A percentile compares a stretch with the other conserved stretches of the same genome.
These are phyloP conservation scores for Eupithecia subumbrata DNA, from an alignment of 2,888 invertebrate genomes.

Conservation along the genomic window DNA sequence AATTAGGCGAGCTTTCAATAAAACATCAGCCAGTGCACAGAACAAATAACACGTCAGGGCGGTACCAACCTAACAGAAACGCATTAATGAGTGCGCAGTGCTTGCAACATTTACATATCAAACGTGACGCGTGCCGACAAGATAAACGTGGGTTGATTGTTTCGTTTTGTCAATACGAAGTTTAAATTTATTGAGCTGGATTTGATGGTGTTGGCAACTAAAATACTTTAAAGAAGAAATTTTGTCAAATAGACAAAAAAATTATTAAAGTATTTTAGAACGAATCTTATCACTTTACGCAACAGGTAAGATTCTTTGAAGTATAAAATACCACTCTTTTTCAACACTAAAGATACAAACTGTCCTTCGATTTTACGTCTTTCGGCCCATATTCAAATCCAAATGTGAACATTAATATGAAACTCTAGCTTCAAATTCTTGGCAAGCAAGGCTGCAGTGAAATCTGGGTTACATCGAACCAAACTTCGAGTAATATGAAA, in stretches of 20 bases:
- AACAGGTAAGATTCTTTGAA: not conserved
- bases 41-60: constrained; percentile 29
- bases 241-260: too few species aligned
- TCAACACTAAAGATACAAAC: not conserved
- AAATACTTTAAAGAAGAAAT: too few species aligned
- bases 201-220: constrained; percentile 2
- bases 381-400: constrained; percentile 1
- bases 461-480: constrained; percentile 68
- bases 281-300: not conserved
- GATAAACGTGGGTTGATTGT: constrained; percentile 39
- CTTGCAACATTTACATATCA: constrained; percentile 57
- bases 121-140: constrained; percentile 46
- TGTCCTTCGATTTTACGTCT: not conserved
- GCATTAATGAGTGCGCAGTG: constrained; percentile 45
- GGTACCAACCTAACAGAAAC: constrained; percentile 41
- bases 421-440: constrained; percentile 21
- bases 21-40: constrained; percentile 31
- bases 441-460: constrained; percentile 39
- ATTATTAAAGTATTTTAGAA: not conserved
- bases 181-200: constrained; percentile 9
- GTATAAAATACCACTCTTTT: not conserved
- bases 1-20: constrained; percentile 29
- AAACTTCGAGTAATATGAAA: constrained; percentile 68
- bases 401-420: constrained; percentile 19
- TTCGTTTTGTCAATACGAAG: constrained; percentile 22